phyloP scores from a whole-genome alignment of 1,140 invertebrate genomes.

The Solenopsis invicta region DNA sequence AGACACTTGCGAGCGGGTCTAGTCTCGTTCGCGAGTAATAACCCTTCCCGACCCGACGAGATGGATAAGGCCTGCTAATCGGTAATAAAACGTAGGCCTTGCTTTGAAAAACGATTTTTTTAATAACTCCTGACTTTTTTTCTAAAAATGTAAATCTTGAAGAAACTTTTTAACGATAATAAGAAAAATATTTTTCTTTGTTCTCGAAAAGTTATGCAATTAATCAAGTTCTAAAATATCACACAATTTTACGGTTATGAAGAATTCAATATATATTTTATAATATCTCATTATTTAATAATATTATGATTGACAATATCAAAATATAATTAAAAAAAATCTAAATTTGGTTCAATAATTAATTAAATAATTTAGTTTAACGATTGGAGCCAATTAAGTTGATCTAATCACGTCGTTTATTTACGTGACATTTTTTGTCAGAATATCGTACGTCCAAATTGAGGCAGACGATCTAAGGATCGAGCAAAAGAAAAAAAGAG shows the following conservation, averaged over 20 bases:
- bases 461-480: constrained; percentile 36
- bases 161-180: not conserved
- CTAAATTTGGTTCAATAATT: not conserved
- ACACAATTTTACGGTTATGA: not conserved
- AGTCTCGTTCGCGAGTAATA: constrained; percentile 32
- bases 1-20: constrained; percentile 29
- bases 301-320: not conserved
- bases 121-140: not conserved
- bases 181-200: not conserved
- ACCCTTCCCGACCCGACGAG: constrained; percentile 17
- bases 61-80: constrained; percentile 24
- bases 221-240: not conserved
- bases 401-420: not conserved
- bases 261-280: not conserved
- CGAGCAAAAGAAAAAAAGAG: constrained; percentile 11
- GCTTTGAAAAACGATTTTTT: not conserved
- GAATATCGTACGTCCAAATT: constrained; percentile 37
- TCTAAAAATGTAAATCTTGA: not conserved
- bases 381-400: not conserved
- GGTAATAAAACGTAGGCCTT: not conserved
- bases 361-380: not conserved
- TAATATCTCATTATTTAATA: not conserved
- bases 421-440: constrained; percentile 8
- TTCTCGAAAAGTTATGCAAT: not conserved
- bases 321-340: not conserved